These are phyloP conservation scores for Dolichallabes microphthalmus DNA, from an alignment of 2,113 vertebrate genomes.

Conservation along the genomic window DNA sequence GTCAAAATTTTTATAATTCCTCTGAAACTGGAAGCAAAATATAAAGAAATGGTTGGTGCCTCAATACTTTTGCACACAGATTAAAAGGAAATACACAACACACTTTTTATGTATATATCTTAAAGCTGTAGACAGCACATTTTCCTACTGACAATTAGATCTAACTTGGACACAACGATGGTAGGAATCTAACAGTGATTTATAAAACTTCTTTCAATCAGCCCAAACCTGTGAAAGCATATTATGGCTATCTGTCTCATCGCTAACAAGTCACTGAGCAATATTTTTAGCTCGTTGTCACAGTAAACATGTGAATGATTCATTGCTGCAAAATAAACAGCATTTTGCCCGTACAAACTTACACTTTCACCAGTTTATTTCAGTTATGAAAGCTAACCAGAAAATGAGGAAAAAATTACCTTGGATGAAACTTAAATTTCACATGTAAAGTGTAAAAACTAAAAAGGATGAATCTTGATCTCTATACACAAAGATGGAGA, in stretches of 20 bases:
- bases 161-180: neutral
- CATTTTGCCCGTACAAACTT: neutral
- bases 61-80: no score
- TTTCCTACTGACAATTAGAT: neutral
- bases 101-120: neutral
- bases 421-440: neutral
- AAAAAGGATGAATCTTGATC: neutral
- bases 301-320: neutral
- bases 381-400: neutral
- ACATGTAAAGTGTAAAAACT: neutral
- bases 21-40: no score
- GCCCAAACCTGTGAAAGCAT: neutral
- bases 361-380: neutral
- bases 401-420: neutral
- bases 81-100: neutral
- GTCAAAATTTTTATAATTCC: no score
- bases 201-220: neutral
- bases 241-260: neutral
- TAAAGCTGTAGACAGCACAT: neutral
- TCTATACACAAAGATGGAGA: neutral
- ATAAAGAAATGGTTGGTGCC: no score
- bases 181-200: neutral
- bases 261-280: neutral
- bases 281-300: slow-evolving; percentile 14
- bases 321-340: neutral